A percentile compares a stretch with the other conserved stretches of the same genome.
phyloP scores from a whole-genome alignment of 1,140 invertebrate species.

The Heterodera schachtii region DNA sequence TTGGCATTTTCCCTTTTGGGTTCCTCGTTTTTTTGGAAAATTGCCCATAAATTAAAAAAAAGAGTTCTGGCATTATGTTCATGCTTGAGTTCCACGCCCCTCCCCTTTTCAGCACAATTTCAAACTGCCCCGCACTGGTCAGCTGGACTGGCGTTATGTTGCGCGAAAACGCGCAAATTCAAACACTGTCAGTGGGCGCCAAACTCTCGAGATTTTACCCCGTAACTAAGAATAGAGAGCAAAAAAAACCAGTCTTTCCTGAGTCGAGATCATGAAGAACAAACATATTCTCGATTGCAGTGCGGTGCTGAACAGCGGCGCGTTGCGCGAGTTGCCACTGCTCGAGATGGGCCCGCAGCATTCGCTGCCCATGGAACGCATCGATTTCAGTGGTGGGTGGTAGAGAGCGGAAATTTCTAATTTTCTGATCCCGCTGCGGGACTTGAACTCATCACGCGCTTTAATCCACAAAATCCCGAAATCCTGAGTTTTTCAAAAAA shows the following conservation, averaged over 20 bases:
- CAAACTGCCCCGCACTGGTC: conserved; percentile 47
- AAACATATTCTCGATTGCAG: not conserved
- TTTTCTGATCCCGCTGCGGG: too few species aligned
- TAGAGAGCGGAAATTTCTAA: too few species aligned
- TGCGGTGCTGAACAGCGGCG: conserved; percentile 41
- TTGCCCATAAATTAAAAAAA: too few species aligned
- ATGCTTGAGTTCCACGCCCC: too few species aligned
- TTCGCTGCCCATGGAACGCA: conserved; percentile 38
- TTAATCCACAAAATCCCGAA: too few species aligned
- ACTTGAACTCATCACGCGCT: too few species aligned
- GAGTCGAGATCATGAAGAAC: too few species aligned
- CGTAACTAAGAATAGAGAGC: too few species aligned
- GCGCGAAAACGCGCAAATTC: conserved; percentile 35
- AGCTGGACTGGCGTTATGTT: conserved; percentile 36
- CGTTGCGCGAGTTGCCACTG: conserved; percentile 35
- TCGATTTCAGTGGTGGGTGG: conserved; percentile 38
- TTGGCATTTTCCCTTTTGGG: conserved; percentile 8
- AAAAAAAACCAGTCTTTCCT: too few species aligned
- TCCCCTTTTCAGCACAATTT: conserved; percentile 40
- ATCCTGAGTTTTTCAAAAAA: too few species aligned
- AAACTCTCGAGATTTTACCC: too few species aligned
- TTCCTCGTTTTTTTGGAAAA: not conserved
- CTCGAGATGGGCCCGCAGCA: conserved; percentile 41
- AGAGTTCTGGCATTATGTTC: too few species aligned
- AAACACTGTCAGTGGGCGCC: conserved; percentile 38